phyloP scores from a whole-genome alignment of 1,140 invertebrate genomes.

The Araneus ventricosus region DNA sequence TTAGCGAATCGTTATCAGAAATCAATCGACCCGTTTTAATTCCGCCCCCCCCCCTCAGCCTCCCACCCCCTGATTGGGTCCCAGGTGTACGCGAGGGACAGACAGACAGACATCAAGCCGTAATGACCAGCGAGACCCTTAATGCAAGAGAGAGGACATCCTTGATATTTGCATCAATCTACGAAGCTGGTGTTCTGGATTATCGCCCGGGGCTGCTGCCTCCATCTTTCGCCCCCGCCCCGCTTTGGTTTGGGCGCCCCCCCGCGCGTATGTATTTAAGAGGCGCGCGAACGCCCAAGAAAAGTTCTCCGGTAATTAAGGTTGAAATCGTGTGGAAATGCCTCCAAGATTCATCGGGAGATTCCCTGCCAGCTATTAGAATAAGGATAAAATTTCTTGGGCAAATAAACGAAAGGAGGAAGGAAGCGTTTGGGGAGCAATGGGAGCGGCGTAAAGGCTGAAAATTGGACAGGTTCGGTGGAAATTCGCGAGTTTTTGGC shows the following conservation, averaged over 20 bases:
- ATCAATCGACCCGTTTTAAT: conserved; percentile 74
- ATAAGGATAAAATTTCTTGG: conserved; percentile 58
- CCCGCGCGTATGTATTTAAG: conserved; percentile 48
- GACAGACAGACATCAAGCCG: conserved; percentile 19
- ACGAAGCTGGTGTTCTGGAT: conserved; percentile 56
- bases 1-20: conserved; percentile 73
- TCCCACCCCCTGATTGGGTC: conserved; percentile 46
- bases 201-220: conserved; percentile 29
- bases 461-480: neutral
- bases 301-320: conserved; percentile 55
- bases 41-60: neutral
- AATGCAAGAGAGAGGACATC: conserved; percentile 51
- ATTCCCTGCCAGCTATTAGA: conserved; percentile 54
- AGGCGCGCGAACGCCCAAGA: conserved; percentile 52
- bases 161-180: conserved; percentile 69
- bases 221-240: conserved; percentile 6
- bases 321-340: conserved; percentile 60
- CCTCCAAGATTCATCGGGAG: conserved; percentile 25
- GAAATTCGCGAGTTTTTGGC: too few relatives aligned
- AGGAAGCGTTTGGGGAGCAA: neutral
- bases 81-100: conserved; percentile 41
- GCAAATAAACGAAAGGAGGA: conserved; percentile 36
- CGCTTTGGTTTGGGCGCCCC: neutral
- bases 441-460: neutral
- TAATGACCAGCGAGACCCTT: conserved; percentile 68